phyloP scores from a whole-genome alignment of 2,113 vertebrate species.

The Heloderma charlesbogerti region DNA sequence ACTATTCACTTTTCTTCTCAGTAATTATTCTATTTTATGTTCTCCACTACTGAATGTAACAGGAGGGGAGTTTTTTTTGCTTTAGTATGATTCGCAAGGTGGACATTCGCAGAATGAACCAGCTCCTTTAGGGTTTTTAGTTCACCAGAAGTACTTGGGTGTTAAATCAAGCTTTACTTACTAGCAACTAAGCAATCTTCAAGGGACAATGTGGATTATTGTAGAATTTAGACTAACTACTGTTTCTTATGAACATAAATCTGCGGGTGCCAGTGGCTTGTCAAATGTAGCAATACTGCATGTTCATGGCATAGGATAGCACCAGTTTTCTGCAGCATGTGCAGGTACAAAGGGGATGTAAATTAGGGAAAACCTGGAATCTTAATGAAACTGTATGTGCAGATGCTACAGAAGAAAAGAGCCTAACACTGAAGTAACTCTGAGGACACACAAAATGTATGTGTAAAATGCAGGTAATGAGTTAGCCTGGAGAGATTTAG shows the following conservation, averaged over 20 bases:
- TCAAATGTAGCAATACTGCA: not conserved
- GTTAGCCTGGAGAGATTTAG: not conserved
- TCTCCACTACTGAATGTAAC: not conserved
- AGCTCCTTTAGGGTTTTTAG: not conserved
- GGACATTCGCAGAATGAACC: not conserved
- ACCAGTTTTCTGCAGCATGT: not conserved
- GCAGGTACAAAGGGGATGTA: not conserved
- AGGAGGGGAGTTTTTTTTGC: not conserved
- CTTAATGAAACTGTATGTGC: not conserved
- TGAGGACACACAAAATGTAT: not conserved
- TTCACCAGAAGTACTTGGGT: not conserved
- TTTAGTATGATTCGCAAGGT: not conserved
- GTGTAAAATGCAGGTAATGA: not conserved
- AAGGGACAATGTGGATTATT: not conserved
- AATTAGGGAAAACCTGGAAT: not conserved
- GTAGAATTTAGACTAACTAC: not conserved
- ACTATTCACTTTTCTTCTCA: fast-evolving
- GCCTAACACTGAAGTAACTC: constrained; percentile 2
- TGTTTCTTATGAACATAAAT: not conserved
- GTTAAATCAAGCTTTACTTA: not conserved
- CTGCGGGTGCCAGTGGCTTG: not conserved
- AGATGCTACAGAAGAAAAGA: not conserved
- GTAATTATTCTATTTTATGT: fast-evolving
- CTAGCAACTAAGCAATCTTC: not conserved
- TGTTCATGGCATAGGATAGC: not conserved